Conservation (phyloP, 2,113 vertebrate genomes). For the Ranitomeya imitator region DNA sequence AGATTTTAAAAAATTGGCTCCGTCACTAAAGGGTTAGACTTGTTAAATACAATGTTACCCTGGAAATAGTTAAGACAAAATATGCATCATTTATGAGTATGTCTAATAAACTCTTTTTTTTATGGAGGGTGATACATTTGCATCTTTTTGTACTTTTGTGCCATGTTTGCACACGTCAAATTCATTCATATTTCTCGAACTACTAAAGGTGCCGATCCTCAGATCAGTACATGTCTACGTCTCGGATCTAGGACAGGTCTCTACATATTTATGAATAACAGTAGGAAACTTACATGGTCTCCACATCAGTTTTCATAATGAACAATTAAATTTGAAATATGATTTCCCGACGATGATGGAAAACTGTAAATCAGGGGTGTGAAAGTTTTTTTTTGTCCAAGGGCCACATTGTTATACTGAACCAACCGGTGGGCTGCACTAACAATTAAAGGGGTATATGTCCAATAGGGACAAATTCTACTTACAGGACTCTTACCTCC, state of each 20-base stretch:
- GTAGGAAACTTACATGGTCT: not conserved
- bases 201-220: not conserved
- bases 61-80: constrained; percentile 3
- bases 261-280: not conserved
- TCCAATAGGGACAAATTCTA: no score
- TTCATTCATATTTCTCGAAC: not conserved
- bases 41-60: not conserved
- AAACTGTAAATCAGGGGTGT: no score
- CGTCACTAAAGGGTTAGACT: no score
- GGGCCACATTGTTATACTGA: no score
- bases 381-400: no score
- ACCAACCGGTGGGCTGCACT: no score
- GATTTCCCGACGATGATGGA: no score
- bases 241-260: not conserved
- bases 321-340: no score
- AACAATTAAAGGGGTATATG: no score
- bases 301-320: no score
- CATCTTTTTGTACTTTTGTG: not conserved
- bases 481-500: no score
- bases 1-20: no score
- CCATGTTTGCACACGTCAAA: not conserved
- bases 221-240: not conserved
- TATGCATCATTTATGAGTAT: not conserved
- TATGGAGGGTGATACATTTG: not conserved
- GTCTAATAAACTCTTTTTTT: not conserved